Evolutionary conservation across 2,888 invertebrate species (phyloP).

Genomic region (Arrhopalites spinosus): DNA sequence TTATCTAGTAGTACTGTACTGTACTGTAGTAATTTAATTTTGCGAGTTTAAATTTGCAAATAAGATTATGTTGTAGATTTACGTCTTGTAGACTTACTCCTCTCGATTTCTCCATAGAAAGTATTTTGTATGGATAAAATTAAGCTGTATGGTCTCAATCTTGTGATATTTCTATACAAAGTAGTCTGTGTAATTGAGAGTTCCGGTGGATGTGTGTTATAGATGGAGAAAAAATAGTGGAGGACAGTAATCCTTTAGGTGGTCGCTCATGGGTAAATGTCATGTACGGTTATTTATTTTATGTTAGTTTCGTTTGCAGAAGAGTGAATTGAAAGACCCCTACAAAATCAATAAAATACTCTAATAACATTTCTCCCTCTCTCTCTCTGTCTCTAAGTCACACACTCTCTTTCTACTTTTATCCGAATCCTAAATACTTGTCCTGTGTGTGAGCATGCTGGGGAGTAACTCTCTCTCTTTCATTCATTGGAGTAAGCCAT

Average conservation of each 20-base stretch:
- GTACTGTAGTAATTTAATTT: too few relatives aligned
- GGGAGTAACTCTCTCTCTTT: background rate
- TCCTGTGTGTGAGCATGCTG: too few relatives aligned
- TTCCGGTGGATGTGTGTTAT: background rate
- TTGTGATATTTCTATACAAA: too few relatives aligned
- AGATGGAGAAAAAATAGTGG: background rate
- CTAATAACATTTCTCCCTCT: constrained; percentile 25
- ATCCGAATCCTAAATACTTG: background rate
- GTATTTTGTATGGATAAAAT: too few relatives aligned
- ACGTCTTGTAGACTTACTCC: too few relatives aligned
- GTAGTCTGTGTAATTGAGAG: background rate
- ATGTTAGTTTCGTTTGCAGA: constrained; percentile 6
- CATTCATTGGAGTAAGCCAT: background rate
- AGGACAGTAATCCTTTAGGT: background rate
- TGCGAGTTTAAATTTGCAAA: too few relatives aligned
- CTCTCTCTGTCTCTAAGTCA: background rate
- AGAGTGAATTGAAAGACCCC: background rate
- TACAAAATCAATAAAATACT: constrained; percentile 32
- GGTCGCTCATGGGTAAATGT: constrained; percentile 31
- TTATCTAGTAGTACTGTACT: too few relatives aligned
- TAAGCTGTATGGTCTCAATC: too few relatives aligned
- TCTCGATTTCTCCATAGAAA: too few relatives aligned
- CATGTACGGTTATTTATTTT: constrained; percentile 32
- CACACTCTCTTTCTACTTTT: background rate
- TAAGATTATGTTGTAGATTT: too few relatives aligned